Evolutionary conservation across 2,888 invertebrate genomes (phyloP).

Genomic region (Eristalis intricaria): DNA sequence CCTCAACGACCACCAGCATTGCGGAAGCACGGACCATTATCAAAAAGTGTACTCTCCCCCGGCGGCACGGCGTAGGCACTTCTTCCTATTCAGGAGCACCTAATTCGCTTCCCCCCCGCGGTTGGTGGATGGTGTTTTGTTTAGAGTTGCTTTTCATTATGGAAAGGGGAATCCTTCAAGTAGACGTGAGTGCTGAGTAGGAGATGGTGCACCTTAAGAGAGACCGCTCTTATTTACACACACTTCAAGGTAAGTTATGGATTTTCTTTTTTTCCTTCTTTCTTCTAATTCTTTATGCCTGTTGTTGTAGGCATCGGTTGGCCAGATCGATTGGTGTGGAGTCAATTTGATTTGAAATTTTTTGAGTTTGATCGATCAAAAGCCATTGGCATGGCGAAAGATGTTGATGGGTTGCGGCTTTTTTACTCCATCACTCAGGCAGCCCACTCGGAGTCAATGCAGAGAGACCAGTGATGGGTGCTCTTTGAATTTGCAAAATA

Average conservation of each 20-base stretch:
- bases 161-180: slow-evolving; percentile 15
- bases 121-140: slow-evolving; percentile 3
- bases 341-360: slow-evolving; percentile 56
- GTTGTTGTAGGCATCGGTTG: slow-evolving; percentile 2
- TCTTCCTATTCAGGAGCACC: slow-evolving; percentile 23
- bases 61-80: not conserved
- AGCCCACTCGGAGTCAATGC: slow-evolving; percentile 4
- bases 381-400: slow-evolving; percentile 36
- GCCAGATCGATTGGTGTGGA: slow-evolving; percentile 35
- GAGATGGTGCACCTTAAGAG: slow-evolving; percentile 27
- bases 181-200: slow-evolving; percentile 25
- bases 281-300: slow-evolving; percentile 11
- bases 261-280: slow-evolving; percentile 20
- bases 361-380: slow-evolving; percentile 46
- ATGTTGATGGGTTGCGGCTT: slow-evolving; percentile 19
- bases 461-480: not conserved
- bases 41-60: slow-evolving; percentile 32
- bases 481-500: not conserved
- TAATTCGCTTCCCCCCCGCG: not conserved
- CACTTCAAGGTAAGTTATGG: slow-evolving; percentile 50
- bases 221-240: slow-evolving; percentile 55
- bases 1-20: not conserved
- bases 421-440: slow-evolving; percentile 28
- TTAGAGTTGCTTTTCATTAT: slow-evolving; percentile 28
- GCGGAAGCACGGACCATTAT: slow-evolving; percentile 35